These are phyloP conservation scores for Meloe dianella DNA, from an alignment of 2,888 invertebrate species.

Conservation along the genomic window DNA sequence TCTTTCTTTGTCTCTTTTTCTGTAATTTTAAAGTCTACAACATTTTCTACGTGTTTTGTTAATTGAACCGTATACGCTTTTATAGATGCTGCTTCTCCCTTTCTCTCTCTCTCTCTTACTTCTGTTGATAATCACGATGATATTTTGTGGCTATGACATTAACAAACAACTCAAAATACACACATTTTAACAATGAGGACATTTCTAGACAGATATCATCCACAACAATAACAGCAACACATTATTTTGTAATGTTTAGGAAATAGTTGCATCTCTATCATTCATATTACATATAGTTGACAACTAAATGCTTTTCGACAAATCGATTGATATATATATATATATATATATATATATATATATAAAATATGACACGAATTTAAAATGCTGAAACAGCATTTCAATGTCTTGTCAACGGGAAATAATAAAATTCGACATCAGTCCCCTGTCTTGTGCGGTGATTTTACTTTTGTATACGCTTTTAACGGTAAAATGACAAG, in stretches of 20 bases:
- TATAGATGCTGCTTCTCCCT: no score
- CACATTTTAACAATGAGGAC: no score
- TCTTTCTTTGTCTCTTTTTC: background rate
- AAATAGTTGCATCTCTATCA: constrained; percentile 10
- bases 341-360: background rate
- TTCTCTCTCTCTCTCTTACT: background rate
- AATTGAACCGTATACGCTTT: constrained; percentile 4
- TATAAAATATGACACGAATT: constrained; percentile 5
- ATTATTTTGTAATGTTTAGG: no score
- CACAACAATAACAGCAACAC: no score
- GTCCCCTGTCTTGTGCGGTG: constrained; percentile 12
- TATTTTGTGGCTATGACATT: background rate
- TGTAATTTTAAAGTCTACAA: background rate
- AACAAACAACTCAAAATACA: no score
- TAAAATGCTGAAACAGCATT: constrained; percentile 30
- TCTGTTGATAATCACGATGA: background rate
- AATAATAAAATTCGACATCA: constrained; percentile 31
- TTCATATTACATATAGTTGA: constrained; percentile 21
- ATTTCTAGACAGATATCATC: no score
- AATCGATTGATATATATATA: constrained; percentile 16
- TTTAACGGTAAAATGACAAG: constrained; percentile 42
- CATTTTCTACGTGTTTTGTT: background rate
- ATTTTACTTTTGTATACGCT: constrained; percentile 40
- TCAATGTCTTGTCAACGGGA: constrained; percentile 30
- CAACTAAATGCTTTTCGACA: constrained; percentile 26